Base-by-base conservation (phyloP, 2,888 invertebrate species). In the Germaria angustata region DNA sequence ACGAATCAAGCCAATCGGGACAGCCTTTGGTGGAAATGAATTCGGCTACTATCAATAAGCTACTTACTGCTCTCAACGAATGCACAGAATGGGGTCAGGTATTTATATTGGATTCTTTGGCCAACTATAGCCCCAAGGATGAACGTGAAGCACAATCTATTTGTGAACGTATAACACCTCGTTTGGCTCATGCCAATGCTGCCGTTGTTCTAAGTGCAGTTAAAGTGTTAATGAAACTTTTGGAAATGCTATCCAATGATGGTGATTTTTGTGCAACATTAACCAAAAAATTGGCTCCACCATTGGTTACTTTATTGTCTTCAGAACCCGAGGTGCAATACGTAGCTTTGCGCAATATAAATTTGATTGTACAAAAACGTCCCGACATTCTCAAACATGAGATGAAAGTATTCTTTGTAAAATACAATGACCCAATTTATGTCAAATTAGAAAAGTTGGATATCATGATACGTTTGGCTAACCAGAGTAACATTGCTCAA, bases 361-460 rank as follows among this genome's bases (percentile, higher is more conserved):
- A 99, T 92, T 93, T 99, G 57, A 99, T 99, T 84, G 99, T 99
- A 15, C 99, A 99, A 92, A 99, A 99, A 91, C 93, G 99, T 51
- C 98, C 99, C 0, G 99, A 99, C 81, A 99, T 99, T 86, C 92
- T 99, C 55, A 99, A 99, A 90, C 98, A 99, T 88, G 99, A 99
- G 92, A 99, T 99, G 99, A 99, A 99, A 93, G 98, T 97, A 79
- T 99, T 99, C 93, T 99, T 99, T 91, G 99, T 99, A 41, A 99
- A 99, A 90, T 99, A 99, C 93, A 99, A 99, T 91, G 99, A 99
- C 92, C 99, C 99, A 0, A 99, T 99, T 90, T 99, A 99, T 91
- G 99, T 99, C 51, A 99, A 99, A 91, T 93, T 99, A 82, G 99
- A 99, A 91, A 99, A 99, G 90, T 90, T 99, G 87, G 99, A 99